These are phyloP conservation scores for Gavia stellata DNA, from an alignment of 2,113 vertebrate genomes.

Conservation along the genomic window DNA sequence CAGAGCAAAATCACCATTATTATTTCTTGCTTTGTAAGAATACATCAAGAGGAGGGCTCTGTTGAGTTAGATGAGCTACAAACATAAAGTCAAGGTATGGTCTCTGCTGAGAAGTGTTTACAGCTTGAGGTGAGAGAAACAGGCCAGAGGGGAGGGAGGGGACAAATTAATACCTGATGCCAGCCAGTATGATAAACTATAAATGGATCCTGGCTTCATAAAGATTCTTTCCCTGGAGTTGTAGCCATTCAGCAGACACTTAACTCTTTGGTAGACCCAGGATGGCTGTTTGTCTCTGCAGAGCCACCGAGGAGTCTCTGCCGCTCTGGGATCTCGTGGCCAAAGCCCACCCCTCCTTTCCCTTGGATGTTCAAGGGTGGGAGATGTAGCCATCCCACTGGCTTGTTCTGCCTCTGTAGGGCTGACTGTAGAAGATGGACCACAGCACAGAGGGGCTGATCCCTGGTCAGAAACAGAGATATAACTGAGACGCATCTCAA, in stretches of 20 bases:
- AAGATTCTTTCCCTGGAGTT: background rate
- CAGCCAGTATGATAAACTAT: background rate
- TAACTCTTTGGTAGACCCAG: background rate
- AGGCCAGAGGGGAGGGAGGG: background rate
- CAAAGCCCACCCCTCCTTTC: background rate
- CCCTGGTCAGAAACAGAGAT: background rate
- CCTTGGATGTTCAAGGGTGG: background rate
- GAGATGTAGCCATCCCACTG: background rate
- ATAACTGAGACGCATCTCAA: background rate
- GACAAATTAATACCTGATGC: background rate
- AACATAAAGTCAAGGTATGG: background rate
- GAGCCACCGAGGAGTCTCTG: background rate
- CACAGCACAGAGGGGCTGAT: background rate
- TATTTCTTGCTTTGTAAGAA: background rate
- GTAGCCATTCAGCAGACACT: background rate
- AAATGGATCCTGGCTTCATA: background rate
- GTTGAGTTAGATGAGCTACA: background rate
- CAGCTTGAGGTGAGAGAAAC: background rate
- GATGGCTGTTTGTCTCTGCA: background rate
- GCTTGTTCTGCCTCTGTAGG: background rate
- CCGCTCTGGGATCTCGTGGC: background rate
- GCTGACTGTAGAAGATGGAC: background rate
- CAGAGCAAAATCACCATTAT: background rate
- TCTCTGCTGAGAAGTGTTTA: background rate
- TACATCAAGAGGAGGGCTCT: background rate